Evolutionary conservation across 2,113 vertebrate species (phyloP).

Genomic region (Rhagologus leucostigma): DNA sequence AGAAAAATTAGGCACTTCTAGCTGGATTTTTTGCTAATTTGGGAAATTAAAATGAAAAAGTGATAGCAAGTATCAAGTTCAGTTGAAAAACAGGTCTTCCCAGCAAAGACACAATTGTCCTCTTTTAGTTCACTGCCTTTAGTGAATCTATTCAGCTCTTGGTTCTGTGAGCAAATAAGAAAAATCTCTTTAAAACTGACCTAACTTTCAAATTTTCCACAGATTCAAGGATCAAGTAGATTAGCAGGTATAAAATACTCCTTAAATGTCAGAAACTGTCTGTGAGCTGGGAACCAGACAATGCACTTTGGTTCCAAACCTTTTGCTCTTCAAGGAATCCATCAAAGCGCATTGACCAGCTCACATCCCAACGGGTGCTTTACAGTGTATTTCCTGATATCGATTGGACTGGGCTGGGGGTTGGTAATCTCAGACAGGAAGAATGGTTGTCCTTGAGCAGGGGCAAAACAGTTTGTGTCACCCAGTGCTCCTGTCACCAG

Average conservation of each 20-base stretch:
- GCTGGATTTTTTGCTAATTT: neutral
- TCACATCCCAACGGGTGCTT: constrained; percentile 34
- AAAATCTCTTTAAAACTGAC: neutral
- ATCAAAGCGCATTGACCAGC: constrained; percentile 48
- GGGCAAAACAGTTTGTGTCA: neutral
- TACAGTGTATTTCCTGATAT: constrained; percentile 7
- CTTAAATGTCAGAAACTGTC: constrained; percentile 4
- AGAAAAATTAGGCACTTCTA: neutral
- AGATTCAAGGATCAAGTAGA: neutral
- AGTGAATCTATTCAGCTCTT: neutral
- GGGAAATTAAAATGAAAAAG: neutral
- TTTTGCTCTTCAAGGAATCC: neutral
- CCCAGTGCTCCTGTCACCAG: neutral
- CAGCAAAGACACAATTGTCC: neutral
- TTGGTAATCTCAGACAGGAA: neutral
- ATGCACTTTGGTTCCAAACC: neutral
- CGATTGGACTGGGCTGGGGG: neutral
- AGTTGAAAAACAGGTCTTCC: neutral
- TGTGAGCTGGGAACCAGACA: neutral
- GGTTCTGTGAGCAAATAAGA: neutral
- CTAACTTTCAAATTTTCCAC: neutral
- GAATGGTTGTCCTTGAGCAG: constrained; percentile 41
- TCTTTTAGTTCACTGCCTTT: neutral
- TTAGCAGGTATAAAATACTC: neutral
- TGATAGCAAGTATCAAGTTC: neutral